Base-by-base conservation (phyloP, 1,140 invertebrate species). In the Delia radicum region DNA sequence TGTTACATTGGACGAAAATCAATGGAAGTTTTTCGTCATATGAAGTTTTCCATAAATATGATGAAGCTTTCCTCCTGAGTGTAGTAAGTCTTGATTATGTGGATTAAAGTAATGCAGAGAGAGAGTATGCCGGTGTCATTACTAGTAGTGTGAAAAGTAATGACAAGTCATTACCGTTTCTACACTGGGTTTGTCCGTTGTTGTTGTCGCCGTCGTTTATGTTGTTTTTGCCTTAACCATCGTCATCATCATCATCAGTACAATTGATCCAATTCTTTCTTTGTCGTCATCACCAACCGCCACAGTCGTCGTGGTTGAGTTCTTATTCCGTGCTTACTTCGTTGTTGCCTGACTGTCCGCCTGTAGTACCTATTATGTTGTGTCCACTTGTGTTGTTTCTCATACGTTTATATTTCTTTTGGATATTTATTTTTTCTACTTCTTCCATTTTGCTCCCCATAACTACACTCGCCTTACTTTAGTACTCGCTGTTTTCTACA, bases 251-350 rank as follows among this genome's bases (percentile, higher is more conserved):
- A n/a, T n/a, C n/a, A n/a, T n/a, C n/a, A 67, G 18, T 18, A 18
- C 27, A 69, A 69, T 69, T 69, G 65, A 69, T 69, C 65, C 65
- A 69, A 69, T 69, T 69, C 65, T 33, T 69, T 21, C 15, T 65
- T 63, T 28, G 62, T 28, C 62, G 7, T 63, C 62, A 3, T 27
- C 26, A 27, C n/a, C n/a, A n/a, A n/a, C 27, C 55, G 24, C 26
- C 18, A 24, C 12, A 1, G 55, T 62, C 55, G 28, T 29, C 63
- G 63, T 67, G 63, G 27, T 67, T 33, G 29, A 33, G 13, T 69
- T 69, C 65, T 69, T 69, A 48, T 15, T 15, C 42, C 5, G 15
- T 18, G 8, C 18, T n/a, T 55, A 10, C 46, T 55, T 55, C 8
- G 4, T 21, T 55, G 48, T 21, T 42, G 10, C 37, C n/a, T 42